Evolutionary conservation across 2,888 invertebrate genomes (phyloP).

Genomic region (Apocheima hispidaria): DNA sequence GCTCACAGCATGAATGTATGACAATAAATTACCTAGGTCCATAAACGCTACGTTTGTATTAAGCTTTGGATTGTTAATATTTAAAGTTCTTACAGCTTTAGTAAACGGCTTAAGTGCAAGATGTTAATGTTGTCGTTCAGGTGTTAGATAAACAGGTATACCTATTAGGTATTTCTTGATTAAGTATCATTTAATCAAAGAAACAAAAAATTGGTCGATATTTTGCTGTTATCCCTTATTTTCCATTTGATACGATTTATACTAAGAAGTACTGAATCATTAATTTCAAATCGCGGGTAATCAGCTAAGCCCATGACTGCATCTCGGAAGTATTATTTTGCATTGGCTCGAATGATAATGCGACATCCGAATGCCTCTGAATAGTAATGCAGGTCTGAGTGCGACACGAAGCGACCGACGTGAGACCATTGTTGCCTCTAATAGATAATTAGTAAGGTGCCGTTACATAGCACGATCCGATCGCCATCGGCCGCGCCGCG

Average conservation of each 20-base stretch:
- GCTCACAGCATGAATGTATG: slow-evolving; percentile 29
- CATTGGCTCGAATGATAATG: slow-evolving; percentile 12
- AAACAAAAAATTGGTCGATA: no score
- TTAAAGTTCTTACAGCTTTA: neutral
- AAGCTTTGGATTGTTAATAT: neutral
- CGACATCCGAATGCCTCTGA: slow-evolving; percentile 30
- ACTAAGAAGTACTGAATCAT: neutral
- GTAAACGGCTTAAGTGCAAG: neutral
- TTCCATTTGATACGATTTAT: neutral
- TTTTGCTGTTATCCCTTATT: no score
- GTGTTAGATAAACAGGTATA: no score
- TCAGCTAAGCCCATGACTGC: neutral
- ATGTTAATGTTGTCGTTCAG: neutral
- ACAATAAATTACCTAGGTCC: slow-evolving; percentile 25
- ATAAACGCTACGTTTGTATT: slow-evolving; percentile 22
- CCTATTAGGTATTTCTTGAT: no score
- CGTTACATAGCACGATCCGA: slow-evolving; percentile 78
- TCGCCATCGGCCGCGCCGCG: slow-evolving; percentile 64
- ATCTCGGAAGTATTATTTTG: slow-evolving; percentile 18
- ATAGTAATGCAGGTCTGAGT: slow-evolving; percentile 23
- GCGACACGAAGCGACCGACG: slow-evolving; percentile 66
- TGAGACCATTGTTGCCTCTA: slow-evolving; percentile 81
- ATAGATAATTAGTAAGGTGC: slow-evolving; percentile 83
- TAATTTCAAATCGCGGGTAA: neutral
- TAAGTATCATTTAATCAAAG: no score